Percentiles rank a stretch among this genome's conserved stretches.
Evolutionary conservation across 2,113 vertebrate genomes (phyloP).

Genomic region (Lasiurus borealis): DNA sequence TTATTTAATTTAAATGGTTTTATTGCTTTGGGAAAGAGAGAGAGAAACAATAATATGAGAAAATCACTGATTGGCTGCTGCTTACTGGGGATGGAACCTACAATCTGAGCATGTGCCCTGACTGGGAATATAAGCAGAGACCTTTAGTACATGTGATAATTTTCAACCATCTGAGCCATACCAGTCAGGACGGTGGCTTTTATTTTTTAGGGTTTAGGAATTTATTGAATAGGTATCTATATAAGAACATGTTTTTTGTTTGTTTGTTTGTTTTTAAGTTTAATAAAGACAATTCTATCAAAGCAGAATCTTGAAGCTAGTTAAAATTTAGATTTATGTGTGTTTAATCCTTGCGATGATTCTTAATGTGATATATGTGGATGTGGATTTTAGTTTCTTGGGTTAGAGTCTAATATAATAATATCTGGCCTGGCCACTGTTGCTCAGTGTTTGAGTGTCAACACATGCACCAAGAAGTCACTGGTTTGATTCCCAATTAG

Average conservation of each 20-base stretch:
- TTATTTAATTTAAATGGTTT: not conserved
- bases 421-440: not conserved
- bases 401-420: not conserved
- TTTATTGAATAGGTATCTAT: not conserved
- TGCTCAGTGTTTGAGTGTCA: no score
- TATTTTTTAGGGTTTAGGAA: not conserved
- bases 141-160: not conserved
- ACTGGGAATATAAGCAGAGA: not conserved
- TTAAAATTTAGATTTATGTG: constrained; percentile 27
- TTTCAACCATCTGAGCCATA: not conserved
- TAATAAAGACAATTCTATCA: not conserved
- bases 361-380: not conserved
- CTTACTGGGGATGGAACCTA: not conserved
- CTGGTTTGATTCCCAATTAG: no score
- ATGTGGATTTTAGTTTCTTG: not conserved
- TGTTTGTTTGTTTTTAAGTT: not conserved
- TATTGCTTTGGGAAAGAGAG: not conserved
- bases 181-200: not conserved
- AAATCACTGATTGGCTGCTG: not conserved
- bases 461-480: no score
- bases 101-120: not conserved
- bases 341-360: constrained; percentile 9
- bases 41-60: not conserved
- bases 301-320: not conserved
- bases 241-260: not conserved